Conservation (phyloP, 2,888 invertebrate species). For the Gibbula magus region DNA sequence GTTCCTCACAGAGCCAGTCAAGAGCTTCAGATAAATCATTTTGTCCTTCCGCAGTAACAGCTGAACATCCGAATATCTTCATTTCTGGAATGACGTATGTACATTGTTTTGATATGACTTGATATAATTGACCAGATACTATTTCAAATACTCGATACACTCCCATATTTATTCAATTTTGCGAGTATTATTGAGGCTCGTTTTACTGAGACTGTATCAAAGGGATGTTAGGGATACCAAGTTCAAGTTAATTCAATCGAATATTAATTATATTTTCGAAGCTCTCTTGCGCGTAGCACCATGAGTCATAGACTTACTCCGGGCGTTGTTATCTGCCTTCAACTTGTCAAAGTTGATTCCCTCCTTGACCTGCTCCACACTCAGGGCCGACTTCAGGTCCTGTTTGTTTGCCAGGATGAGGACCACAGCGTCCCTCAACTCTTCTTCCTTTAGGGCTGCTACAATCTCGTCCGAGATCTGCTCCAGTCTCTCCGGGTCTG, state of each 20-base stretch:
- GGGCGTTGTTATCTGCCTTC: neutral
- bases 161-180: no score
- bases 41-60: neutral
- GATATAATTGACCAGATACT: no score
- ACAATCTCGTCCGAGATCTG: conserved; percentile 40
- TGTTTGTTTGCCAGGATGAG: conserved; percentile 53
- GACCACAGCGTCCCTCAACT: conserved; percentile 39
- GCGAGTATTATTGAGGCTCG: no score
- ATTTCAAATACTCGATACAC: no score
- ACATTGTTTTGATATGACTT: no score
- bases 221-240: no score
- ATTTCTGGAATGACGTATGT: neutral
- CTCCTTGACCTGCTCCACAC: conserved; percentile 36
- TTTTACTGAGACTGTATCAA: no score
- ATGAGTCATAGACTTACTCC: neutral
- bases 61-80: conserved; percentile 10
- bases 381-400: conserved; percentile 45
- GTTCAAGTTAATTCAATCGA: no score
- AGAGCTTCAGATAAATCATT: neutral
- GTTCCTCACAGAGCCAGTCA: conserved; percentile 4
- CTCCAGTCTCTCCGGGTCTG: conserved; percentile 48
- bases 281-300: no score
- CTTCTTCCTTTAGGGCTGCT: conserved; percentile 34
- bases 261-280: no score
- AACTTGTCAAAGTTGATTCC: conserved; percentile 10